Conservation (phyloP, 2,113 vertebrate species). For the Girardinichthys multiradiatus region DNA sequence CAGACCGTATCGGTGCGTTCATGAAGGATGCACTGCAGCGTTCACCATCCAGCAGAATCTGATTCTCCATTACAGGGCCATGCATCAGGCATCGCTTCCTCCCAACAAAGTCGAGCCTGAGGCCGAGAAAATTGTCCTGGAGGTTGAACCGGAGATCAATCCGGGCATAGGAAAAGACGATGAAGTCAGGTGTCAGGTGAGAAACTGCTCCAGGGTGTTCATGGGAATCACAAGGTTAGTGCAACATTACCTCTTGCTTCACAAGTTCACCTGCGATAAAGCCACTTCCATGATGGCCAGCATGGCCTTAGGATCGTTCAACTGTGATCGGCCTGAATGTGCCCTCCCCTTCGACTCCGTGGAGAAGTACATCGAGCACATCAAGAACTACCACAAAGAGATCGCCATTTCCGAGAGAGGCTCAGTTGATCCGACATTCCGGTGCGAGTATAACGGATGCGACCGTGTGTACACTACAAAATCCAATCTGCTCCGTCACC, state of each 20-base stretch:
- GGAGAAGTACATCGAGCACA: slow-evolving; percentile 91
- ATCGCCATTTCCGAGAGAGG: slow-evolving; percentile 86
- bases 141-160: slow-evolving; percentile 44
- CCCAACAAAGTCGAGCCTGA: slow-evolving; percentile 82
- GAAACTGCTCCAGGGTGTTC: slow-evolving; percentile 95
- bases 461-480: slow-evolving; percentile 96
- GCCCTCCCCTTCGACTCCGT: slow-evolving; percentile 88
- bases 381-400: slow-evolving; percentile 90
- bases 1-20: slow-evolving; percentile 94
- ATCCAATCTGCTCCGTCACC: slow-evolving; percentile 95
- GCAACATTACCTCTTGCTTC: slow-evolving; percentile 96
- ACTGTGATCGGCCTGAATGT: slow-evolving; percentile 92
- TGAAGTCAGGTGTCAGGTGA: slow-evolving; percentile 95
- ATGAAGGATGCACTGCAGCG: slow-evolving; percentile 94
- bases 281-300: slow-evolving; percentile 88
- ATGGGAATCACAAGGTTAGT: slow-evolving; percentile 92
- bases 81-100: slow-evolving; percentile 93
- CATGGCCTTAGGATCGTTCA: slow-evolving; percentile 87
- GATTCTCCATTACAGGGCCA: slow-evolving; percentile 96
- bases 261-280: slow-evolving; percentile 95
- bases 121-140: slow-evolving; percentile 73
- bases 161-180: slow-evolving; percentile 75
- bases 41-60: slow-evolving; percentile 98
- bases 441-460: slow-evolving; percentile 91
- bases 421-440: slow-evolving; percentile 89